Base-by-base conservation (phyloP, 2,113 vertebrate species). In the Perca flavescens region DNA sequence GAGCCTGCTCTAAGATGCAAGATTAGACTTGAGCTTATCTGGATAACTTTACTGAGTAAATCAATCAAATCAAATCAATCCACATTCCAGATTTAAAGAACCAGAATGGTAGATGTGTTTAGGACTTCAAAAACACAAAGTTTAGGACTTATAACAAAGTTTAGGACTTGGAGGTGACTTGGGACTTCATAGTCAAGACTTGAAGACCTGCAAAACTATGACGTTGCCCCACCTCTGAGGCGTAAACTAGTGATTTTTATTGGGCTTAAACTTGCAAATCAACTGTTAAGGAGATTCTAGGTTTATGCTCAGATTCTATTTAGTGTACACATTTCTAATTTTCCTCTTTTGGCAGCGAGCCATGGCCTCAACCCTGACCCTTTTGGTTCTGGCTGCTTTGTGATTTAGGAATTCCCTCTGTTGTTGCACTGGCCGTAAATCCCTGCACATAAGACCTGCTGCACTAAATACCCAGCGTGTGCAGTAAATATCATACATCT, bases 341-440 rank as follows among this genome's bases (percentile, higher is more conserved):
- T 6, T 64, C 22, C n/a, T 31, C 47, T 56, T 15, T 19, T 36
- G 56, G 52, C 64, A 36, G 52, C 1, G 8, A 0, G 17, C 36
- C 65, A 6, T 4, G 15, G 6, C 46, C 62, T 62, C 17, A n/a
- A 0, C 17, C 9, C 50, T 31, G 47, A 17, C 47, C 66, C 10
- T 63, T 11, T n/a, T 13, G 2, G 57, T 15, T 15, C 15, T 2
- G 36, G 36, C 13, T 58, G n/a, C 28, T 64, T 64, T 70, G 57
- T 49, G 13, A 61, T 57, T 50, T n/a, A 57, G 28, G 46, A 47
- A 36, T 36, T 14, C 21, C 4, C 52, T 50, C 28, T 25, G 36
- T 50, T 21, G 34, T 14, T 67, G 21, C 61, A 31, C 17, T 4
- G 14, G 47, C 15, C 36, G 46, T 72, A 74, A 80, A 80, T 78